phyloP scores from a whole-genome alignment of 2,113 vertebrate genomes.

The Thalassarche chlororhynchos region DNA sequence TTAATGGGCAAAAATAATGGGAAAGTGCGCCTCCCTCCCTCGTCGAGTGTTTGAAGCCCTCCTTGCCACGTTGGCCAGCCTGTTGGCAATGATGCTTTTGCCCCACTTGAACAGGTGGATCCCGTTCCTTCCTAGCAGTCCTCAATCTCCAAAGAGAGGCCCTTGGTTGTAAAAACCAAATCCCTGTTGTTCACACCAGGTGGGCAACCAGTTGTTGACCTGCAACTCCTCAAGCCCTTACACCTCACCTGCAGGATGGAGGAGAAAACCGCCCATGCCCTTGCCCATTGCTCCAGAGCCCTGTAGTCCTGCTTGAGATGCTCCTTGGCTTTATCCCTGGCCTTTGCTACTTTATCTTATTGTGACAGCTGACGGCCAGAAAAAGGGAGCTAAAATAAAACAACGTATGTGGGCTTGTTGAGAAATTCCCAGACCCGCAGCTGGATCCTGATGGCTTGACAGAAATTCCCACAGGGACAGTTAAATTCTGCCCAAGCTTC shows the following conservation, averaged over 20 bases:
- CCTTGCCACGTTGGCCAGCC: neutral
- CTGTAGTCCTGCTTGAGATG: neutral
- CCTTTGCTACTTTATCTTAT: neutral
- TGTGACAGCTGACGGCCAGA: neutral
- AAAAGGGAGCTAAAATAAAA: neutral
- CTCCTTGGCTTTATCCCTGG: neutral
- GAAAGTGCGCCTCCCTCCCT: neutral
- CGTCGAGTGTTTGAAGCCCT: fast-evolving
- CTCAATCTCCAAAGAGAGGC: neutral
- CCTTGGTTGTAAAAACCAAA: neutral
- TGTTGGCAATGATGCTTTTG: neutral
- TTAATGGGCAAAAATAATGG: neutral
- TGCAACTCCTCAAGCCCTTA: neutral
- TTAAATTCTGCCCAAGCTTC: neutral
- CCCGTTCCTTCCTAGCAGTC: neutral
- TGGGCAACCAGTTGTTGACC: neutral
- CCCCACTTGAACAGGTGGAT: neutral
- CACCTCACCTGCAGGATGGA: neutral
- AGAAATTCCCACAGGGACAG: neutral
- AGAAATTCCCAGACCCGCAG: neutral
- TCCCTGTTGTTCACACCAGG: neutral
- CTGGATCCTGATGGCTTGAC: neutral
- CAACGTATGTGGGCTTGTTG: fast-evolving
- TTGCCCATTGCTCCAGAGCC: neutral
- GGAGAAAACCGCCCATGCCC: neutral